These are phyloP conservation scores for Subacronicta megacephala DNA, from an alignment of 2,888 invertebrate genomes.

Conservation along the genomic window DNA sequence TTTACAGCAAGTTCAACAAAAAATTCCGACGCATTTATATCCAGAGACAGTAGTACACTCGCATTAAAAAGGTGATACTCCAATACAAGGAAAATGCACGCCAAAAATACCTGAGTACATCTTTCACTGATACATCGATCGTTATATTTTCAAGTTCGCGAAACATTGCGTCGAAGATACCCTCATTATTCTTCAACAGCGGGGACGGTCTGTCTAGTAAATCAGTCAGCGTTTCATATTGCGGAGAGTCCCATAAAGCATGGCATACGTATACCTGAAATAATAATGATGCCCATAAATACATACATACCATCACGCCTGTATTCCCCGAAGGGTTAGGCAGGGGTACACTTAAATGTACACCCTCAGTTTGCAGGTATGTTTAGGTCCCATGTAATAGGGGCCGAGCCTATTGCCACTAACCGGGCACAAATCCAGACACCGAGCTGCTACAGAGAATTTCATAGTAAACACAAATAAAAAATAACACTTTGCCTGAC, in stretches of 20 bases:
- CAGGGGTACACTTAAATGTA: no score
- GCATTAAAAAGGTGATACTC: not conserved
- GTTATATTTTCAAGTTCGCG: slow-evolving; percentile 87
- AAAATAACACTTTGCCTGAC: no score
- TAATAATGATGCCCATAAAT: not conserved
- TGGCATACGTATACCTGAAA: slow-evolving; percentile 91
- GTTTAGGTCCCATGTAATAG: no score
- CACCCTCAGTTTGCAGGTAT: no score
- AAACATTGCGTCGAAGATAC: slow-evolving; percentile 87
- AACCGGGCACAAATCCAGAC: no score
- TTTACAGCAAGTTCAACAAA: no score
- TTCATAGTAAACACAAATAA: no score
- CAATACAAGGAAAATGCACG: not conserved
- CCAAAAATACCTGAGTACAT: slow-evolving; percentile 83
- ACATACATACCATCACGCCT: no score
- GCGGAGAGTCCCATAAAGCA: slow-evolving; percentile 91
- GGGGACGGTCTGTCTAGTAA: slow-evolving; percentile 92
- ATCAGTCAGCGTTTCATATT: slow-evolving; percentile 91
- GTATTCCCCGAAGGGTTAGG: no score
- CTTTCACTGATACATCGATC: slow-evolving; percentile 86
- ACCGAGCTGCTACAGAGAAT: no score
- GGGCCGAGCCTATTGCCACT: no score
- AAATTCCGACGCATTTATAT: not conserved
- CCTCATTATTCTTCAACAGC: slow-evolving; percentile 85
- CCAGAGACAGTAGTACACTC: not conserved